phyloP scores from a whole-genome alignment of 1,140 invertebrate species.

The Saccostrea glomerata region DNA sequence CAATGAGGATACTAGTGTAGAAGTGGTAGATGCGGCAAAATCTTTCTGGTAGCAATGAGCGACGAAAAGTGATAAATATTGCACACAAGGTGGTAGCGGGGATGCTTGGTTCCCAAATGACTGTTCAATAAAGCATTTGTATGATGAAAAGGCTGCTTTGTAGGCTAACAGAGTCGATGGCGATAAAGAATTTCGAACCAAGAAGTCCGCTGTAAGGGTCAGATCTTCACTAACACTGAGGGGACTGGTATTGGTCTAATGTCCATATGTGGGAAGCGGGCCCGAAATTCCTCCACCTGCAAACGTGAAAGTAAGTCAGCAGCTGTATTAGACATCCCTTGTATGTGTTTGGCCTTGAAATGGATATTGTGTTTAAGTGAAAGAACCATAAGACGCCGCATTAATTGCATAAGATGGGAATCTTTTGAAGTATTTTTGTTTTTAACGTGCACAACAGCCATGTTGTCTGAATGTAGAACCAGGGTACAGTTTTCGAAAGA shows the following conservation, averaged over 20 bases:
- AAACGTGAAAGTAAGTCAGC: constrained; percentile 45
- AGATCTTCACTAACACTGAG: no score
- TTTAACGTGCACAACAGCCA: constrained; percentile 49
- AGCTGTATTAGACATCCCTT: constrained; percentile 35
- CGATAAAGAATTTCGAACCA: not conserved
- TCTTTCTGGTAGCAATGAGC: no score
- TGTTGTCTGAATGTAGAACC: constrained; percentile 47
- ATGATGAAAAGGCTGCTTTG: no score
- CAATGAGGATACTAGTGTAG: no score
- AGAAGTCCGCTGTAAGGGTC: not conserved
- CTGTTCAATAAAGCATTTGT: not conserved
- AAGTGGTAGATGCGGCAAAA: not conserved
- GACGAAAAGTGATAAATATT: no score
- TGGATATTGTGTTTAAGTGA: constrained; percentile 52
- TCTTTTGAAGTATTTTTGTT: constrained; percentile 50
- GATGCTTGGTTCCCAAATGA: not conserved
- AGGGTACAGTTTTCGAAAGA: no score
- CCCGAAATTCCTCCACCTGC: constrained; percentile 39
- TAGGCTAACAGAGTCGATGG: not conserved
- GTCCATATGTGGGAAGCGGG: not conserved
- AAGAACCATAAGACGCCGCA: constrained; percentile 42
- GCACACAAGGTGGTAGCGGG: no score
- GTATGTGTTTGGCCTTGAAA: constrained; percentile 50
- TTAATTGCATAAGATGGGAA: constrained; percentile 40
- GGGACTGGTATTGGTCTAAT: no score